Base-by-base conservation (phyloP, 2,888 invertebrate species). In the Margaritifera margaritifera region DNA sequence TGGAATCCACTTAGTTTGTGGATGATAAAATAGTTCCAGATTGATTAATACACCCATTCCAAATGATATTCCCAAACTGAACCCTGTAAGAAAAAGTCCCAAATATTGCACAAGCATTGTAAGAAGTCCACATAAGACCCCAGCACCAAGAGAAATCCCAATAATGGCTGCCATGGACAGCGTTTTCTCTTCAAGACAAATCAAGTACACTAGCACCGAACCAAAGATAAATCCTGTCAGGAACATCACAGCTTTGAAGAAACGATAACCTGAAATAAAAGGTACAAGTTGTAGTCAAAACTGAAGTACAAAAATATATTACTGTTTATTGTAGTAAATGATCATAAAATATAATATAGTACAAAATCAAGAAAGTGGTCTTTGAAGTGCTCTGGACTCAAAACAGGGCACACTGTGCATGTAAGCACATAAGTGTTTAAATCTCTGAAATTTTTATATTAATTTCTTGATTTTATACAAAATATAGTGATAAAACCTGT, bases 231-330 rank as follows among this genome's bases (percentile, higher is more conserved):
- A 94, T 52, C 96, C 96, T 62, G 95, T 96, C 64, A 96, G 92
- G 89, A 96, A 96, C 93, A 96, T 95, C 72, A 94, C 93, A 20
- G 95, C 95, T 89, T 95, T 95, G 90, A 96, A 94, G 89, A 95
- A 95, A 75, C 96, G 93, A 90, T 96, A 96, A 67, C 96, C 95
- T 95, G 92, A 52, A 77, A 91, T 89, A 80, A 66, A 71, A 64
- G 54, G 74, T 22, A 27, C 5, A 55, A 22, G 55, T 24, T 55
- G 6, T 6, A 11, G 55, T 24, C 55, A 4, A 50, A 24, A 50
- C 31, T 64, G 5, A 31, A n/a, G 6, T 42, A 15, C 42, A 50
- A 24, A 51, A 6, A 51, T 20, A 24, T 62, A n/a, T 22, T 4
- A 6, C 24, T 51, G 22, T 25, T 22, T 22, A 24, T 50, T 18